Base-by-base conservation (phyloP, 2,797 vertebrate species). In the Malurus splendens region DNA sequence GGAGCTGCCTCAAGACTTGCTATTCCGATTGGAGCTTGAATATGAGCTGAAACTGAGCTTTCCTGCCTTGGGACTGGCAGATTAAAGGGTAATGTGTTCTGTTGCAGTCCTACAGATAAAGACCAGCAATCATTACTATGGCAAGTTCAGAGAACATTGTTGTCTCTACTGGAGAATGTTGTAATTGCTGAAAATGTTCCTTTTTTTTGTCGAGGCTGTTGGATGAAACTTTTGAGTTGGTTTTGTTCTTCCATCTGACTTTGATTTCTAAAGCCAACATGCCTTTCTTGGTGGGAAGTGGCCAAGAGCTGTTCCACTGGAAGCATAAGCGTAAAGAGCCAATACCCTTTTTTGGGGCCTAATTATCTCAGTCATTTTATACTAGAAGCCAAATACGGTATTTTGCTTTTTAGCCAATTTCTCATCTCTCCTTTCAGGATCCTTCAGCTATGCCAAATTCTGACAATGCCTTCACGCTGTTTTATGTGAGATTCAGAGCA, bases 391-490 rank as follows among this genome's bases (percentile, higher is more conserved):
- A 85, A 70, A 76, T 76, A 56, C 8, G 94, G 14, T 56, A 13
- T 50, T 79, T 50, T 93, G 24, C 55, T 62, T 89, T 93, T 59
- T 79, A 82, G 85, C 25, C 24, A 56, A 51, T 92, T 92, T 41
- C 50, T 83, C 32, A 13, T 94, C 7, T 83, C 16, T 56, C 85
- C 64, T 95, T 93, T 94, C 91, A 99, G 98, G 99, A 99, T 96
- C 98, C 98, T 86, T 97, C 98, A 95, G 97, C 97, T 82, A 91
- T 98, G 92, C 97, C 98, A 52, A 99, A 98, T 68, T 97, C 98
- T 92, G 99, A 99, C 96, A 99, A 99, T 84, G 99, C 99, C 90
- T 99, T 99, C 91, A 99, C 99, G 0, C 96, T 99, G 14, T 99
- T 99, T 95, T 99, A 99, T 86, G 98, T 99, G 32, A 99, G 98